Conservation (phyloP, 2,888 invertebrate species). For the Sphaerophoria taeniata region DNA sequence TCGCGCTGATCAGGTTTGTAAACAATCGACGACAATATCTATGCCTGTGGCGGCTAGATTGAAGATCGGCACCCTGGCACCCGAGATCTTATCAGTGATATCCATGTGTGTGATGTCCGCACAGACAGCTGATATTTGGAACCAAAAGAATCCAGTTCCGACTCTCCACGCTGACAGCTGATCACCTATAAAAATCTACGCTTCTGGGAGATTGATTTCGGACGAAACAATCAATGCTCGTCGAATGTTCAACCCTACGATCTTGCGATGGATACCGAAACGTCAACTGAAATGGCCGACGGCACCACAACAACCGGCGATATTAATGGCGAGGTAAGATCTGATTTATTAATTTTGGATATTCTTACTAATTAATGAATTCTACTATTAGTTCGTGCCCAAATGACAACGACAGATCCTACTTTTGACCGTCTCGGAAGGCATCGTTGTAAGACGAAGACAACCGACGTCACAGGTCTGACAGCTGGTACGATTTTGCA, state of each 20-base stretch:
- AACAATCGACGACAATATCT: slow-evolving; percentile 84
- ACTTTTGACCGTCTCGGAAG: slow-evolving; percentile 83
- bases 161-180: slow-evolving; percentile 87
- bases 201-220: slow-evolving; percentile 88
- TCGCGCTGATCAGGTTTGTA: slow-evolving; percentile 88
- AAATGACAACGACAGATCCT: slow-evolving; percentile 86
- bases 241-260: slow-evolving; percentile 88
- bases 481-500: slow-evolving; percentile 75
- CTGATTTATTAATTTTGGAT: slow-evolving; percentile 18
- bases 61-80: slow-evolving; percentile 84
- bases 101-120: slow-evolving; percentile 86
- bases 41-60: slow-evolving; percentile 87
- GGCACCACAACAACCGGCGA: too few relatives aligned
- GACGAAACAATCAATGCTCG: slow-evolving; percentile 87
- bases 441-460: slow-evolving; percentile 87
- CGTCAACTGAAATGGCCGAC: too few relatives aligned
- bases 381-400: slow-evolving; percentile 67
- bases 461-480: slow-evolving; percentile 86
- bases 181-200: slow-evolving; percentile 86
- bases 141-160: slow-evolving; percentile 86
- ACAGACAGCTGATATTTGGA: slow-evolving; percentile 86
- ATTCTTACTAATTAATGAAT: too few relatives aligned
- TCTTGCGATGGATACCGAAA: too few relatives aligned
- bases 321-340: slow-evolving; percentile 58
- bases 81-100: slow-evolving; percentile 85